These are phyloP conservation scores for Euplagia quadripunctaria DNA, from an alignment of 2,888 invertebrate species.

Conservation along the genomic window DNA sequence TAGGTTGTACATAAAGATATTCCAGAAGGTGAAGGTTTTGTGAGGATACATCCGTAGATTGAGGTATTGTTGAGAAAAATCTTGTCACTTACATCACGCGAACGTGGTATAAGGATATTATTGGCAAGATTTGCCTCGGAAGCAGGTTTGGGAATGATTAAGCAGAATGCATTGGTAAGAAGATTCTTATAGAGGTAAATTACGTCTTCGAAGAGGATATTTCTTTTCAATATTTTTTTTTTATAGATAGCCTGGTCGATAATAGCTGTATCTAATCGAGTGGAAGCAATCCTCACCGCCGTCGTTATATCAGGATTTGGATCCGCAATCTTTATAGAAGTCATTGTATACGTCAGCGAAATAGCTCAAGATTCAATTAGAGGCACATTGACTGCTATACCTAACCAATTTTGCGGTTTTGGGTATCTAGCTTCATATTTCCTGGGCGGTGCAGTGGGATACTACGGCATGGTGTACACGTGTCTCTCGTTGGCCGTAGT, in stretches of 20 bases:
- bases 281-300: conserved; percentile 66
- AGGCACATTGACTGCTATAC: conserved; percentile 68
- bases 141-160: too few species aligned
- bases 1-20: too few species aligned
- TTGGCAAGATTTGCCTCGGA: too few species aligned
- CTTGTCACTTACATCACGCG: too few species aligned
- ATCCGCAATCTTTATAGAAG: conserved; percentile 60
- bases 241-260: conserved; percentile 71
- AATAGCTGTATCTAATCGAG: conserved; percentile 55
- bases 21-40: too few species aligned
- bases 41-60: too few species aligned
- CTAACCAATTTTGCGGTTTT: conserved; percentile 65
- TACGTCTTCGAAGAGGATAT: not conserved
- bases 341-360: conserved; percentile 70
- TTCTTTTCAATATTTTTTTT: not conserved
- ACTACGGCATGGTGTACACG: conserved; percentile 64
- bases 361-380: conserved; percentile 73
- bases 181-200: not conserved
- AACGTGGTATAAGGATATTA: too few species aligned
- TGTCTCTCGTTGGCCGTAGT: conserved; percentile 57
- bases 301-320: conserved; percentile 69
- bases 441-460: conserved; percentile 67
- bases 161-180: not conserved
- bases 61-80: too few species aligned
- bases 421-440: conserved; percentile 72